Base-by-base conservation (phyloP, 2,888 invertebrate species). In the Agrotis ipsilon region DNA sequence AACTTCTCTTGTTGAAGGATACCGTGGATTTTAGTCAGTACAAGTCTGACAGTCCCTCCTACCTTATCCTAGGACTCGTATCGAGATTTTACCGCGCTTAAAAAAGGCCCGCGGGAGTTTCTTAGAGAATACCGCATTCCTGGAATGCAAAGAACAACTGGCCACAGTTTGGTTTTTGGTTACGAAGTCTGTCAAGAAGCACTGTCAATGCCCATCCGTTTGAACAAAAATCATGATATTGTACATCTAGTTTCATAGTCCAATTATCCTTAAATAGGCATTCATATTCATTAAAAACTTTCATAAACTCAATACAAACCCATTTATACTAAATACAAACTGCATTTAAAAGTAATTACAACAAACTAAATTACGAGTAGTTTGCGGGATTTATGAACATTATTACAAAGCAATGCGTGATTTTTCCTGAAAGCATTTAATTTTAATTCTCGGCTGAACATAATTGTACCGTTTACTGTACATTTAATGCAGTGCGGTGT, bases 381-480 rank as follows among this genome's bases (percentile, higher is more conserved):
- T 46, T 64, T 21, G 49, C 18, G n/a, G 45, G 18, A 63, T 68
- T 79, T 74, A 68, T 61, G 64, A 51, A 68, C 45, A 49, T 57
- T 75, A 79, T 72, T 66, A 48, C 24, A 49, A 49, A 54, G 64
- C 32, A 48, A 60, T 59, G 62, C 75, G 57, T 75, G 57, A 65
- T 80, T 74, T 77, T 78, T 65, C 61, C 57, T 39, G 58, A 68
- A 58, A 62, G 51, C 27, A 62, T 65, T 65, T 58, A 49, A 62
- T 75, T 80, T 62, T 61, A 80, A 67, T 75, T 51, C 45, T 19
- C 3, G 21, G 62, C 39, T 62, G 39, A 46, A 58, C 39, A 62
- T 78, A 66, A 72, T 76, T 62, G 19, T 78, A 14, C 59, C 66
- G 24, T 78, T 76, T 60, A 72, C 32, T 24, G 21, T 19, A 16